These are phyloP conservation scores for Xylocopa sonorina DNA, from an alignment of 1,140 invertebrate species.

Conservation along the genomic window DNA sequence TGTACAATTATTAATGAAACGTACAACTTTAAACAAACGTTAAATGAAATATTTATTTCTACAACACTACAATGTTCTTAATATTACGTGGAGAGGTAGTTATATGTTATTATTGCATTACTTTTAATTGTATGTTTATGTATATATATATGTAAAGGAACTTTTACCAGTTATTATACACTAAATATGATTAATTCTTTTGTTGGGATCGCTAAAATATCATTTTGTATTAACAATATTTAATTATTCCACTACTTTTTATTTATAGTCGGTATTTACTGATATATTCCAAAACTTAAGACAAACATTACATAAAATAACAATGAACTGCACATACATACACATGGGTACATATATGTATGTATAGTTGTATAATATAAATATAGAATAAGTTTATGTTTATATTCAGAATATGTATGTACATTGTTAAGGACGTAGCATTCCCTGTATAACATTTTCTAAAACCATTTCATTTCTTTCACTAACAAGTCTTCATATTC, in stretches of 20 bases:
- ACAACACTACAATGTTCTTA: not conserved
- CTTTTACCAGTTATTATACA: too few species aligned
- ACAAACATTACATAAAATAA: not conserved
- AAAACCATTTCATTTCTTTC: not conserved
- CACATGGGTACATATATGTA: not conserved
- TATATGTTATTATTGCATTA: conserved; percentile 17
- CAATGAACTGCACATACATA: not conserved
- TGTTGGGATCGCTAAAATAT: too few species aligned
- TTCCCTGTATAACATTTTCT: not conserved
- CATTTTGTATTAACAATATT: not conserved
- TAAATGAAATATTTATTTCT: not conserved
- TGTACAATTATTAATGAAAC: not conserved
- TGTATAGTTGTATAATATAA: not conserved
- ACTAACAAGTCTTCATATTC: too few species aligned
- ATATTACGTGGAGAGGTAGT: not conserved
- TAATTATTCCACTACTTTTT: not conserved
- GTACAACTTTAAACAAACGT: not conserved
- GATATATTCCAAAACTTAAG: not conserved
- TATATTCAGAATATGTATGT: not conserved
- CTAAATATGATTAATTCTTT: too few species aligned
- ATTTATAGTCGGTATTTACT: not conserved
- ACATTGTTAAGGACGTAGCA: not conserved
- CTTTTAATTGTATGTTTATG: conserved; percentile 24
- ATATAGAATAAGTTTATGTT: not conserved
- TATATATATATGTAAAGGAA: conserved; percentile 19